These are phyloP conservation scores for Capreolus pygargus DNA, from an alignment of 2,113 vertebrate genomes.

Conservation along the genomic window DNA sequence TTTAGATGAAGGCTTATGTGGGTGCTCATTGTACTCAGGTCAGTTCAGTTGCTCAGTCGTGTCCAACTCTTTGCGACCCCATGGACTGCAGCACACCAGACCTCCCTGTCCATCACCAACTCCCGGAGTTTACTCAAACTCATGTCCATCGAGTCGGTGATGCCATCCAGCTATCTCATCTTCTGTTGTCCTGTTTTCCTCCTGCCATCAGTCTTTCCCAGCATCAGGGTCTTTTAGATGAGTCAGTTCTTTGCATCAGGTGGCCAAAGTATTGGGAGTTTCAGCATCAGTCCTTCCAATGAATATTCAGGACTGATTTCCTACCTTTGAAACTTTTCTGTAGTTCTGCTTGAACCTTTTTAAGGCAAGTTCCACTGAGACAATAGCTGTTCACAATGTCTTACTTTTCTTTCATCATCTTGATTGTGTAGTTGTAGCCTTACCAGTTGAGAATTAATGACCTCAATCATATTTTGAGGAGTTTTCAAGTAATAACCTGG, in stretches of 20 bases:
- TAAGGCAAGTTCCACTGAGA: neutral
- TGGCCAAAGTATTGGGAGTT: neutral
- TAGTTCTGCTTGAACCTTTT: conserved; percentile 12
- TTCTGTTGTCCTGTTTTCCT: neutral
- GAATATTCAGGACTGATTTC: neutral
- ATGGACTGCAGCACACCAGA: neutral
- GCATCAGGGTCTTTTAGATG: neutral
- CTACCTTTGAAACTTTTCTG: neutral
- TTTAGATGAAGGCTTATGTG: neutral
- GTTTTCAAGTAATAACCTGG: conserved; percentile 9
- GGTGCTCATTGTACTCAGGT: neutral
- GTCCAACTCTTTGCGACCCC: neutral
- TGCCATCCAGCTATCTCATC: neutral
- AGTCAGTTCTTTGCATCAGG: neutral
- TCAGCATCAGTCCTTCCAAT: neutral
- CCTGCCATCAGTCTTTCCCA: neutral
- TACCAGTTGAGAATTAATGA: neutral
- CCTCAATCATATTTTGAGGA: neutral
- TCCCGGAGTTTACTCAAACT: neutral
- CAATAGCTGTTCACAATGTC: neutral
- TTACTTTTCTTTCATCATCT: conserved; percentile 11
- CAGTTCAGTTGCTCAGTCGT: neutral
- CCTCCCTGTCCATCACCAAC: neutral
- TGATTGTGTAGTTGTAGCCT: neutral
- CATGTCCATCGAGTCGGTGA: neutral